Conservation (phyloP, 2,113 vertebrate genomes). For the cattle (Bos taurus) region DNA sequence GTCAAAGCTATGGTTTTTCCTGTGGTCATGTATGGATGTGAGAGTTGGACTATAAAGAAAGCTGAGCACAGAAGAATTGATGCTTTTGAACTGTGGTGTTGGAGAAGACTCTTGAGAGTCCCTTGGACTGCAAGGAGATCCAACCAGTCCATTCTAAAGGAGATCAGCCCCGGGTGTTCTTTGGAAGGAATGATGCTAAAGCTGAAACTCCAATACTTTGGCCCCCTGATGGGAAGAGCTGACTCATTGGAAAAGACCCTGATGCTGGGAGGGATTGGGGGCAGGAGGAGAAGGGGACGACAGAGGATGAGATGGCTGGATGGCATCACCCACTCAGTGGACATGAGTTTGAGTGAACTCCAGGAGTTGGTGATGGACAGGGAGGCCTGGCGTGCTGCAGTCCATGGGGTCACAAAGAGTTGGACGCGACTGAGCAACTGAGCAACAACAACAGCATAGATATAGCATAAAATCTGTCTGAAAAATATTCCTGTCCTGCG, state of each 20-base stretch:
- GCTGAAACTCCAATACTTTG: background rate
- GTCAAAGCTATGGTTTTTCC: background rate
- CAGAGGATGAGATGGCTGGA: background rate
- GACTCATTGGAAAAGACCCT: background rate
- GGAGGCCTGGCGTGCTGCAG: background rate
- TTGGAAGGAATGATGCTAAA: background rate
- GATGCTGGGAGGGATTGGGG: background rate
- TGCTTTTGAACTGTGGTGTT: background rate
- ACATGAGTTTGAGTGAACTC: background rate
- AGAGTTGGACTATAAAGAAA: background rate
- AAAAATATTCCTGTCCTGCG: background rate
- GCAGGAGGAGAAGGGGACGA: background rate
- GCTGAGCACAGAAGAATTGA: background rate
- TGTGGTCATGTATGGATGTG: background rate
- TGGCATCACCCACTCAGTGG: background rate
- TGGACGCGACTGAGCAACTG: fast-evolving
- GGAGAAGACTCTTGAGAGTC: background rate
- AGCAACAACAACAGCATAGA: background rate
- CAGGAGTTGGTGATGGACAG: background rate
- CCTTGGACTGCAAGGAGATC: background rate
- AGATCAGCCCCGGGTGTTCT: background rate
- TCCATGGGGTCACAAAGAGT: background rate
- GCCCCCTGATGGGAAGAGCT: background rate
- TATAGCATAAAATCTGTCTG: background rate
- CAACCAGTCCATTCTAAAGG: background rate